Evolutionary conservation across 2,113 vertebrate genomes (phyloP), one percentile per base, ranked within the genome.

Genomic region (Siniperca knerii): DNA sequence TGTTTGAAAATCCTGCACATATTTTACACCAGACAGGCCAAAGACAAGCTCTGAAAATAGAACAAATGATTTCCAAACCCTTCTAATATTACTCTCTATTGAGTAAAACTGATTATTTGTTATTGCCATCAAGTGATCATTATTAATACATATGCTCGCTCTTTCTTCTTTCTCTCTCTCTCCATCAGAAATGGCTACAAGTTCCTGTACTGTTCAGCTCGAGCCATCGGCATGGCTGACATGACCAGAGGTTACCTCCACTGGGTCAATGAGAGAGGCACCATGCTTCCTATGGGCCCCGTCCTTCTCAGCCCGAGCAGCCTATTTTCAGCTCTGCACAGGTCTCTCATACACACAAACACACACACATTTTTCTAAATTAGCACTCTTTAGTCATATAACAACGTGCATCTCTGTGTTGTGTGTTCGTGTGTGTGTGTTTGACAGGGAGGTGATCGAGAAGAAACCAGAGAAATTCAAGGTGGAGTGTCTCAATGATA

Each of bases 381-480:
- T 7, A 55, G 10, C 16, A 18, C 16, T 5, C n/a, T 46, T 54
- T 12, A 12, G 9, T n/a, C n/a, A 58, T 13, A 8, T 54, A 13
- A 37, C 37, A 69, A 18, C n/a, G 33, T 70, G 57, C 8, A 50
- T 62, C 44, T 50, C 40, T 76, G 33, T 33, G 10, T 23, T 83
- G 13, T 67, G 23, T 75, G 54, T 84, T 12, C 9, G 85, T 82
- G 60, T 80, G 44, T 78, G 23, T 76, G 20, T 75, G 64, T 92
- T 46, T 64, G 20, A 83, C 90, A 99, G 98, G 87, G 98, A 99
- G 89, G 98, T 99, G 84, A 99, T 99, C 62, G 98, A 99, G 92
- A 99, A 99, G 96, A 99, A 99, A 85, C 98, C 98, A 4, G 98
- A 99, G 91, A 99, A 96, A 95, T 99, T 99, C 91, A 99, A 99